phyloP scores from a whole-genome alignment of 2,888 invertebrate genomes.

The Didymodactylos carnosus region DNA sequence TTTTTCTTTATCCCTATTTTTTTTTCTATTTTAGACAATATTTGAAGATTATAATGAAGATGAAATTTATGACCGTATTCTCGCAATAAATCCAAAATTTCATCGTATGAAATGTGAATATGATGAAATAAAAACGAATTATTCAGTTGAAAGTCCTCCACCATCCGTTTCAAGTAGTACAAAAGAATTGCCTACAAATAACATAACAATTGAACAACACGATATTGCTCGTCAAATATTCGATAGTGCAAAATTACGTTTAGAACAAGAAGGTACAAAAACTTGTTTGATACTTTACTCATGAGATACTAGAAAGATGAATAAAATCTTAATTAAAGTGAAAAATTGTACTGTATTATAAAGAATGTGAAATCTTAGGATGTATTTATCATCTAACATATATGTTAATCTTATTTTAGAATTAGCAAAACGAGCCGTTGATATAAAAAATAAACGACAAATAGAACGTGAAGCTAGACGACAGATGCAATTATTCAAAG shows the following conservation, averaged over 20 bases:
- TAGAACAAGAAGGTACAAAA: neutral
- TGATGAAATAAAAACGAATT: neutral
- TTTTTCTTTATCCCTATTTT: neutral
- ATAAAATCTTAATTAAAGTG: too few relatives aligned
- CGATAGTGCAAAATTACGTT: neutral
- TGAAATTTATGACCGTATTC: neutral
- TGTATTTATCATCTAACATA: too few relatives aligned
- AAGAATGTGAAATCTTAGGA: too few relatives aligned
- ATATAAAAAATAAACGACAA: neutral
- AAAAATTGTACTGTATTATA: too few relatives aligned
- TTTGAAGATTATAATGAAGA: slow-evolving; percentile 3
- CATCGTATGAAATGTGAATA: neutral
- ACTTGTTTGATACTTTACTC: too few relatives aligned
- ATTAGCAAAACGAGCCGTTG: neutral
- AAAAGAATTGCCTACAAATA: neutral
- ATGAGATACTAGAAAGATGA: too few relatives aligned
- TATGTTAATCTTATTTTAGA: neutral
- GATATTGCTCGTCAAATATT: too few relatives aligned
- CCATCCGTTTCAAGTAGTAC: neutral
- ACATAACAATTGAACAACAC: neutral
- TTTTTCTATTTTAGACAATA: neutral
- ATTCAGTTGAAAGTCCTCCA: neutral
- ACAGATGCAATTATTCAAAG: neutral
- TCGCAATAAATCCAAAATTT: neutral
- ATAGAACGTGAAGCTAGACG: too few relatives aligned